Evolutionary conservation across 1,140 invertebrate genomes (phyloP).

Genomic region (Holotrichia oblita): DNA sequence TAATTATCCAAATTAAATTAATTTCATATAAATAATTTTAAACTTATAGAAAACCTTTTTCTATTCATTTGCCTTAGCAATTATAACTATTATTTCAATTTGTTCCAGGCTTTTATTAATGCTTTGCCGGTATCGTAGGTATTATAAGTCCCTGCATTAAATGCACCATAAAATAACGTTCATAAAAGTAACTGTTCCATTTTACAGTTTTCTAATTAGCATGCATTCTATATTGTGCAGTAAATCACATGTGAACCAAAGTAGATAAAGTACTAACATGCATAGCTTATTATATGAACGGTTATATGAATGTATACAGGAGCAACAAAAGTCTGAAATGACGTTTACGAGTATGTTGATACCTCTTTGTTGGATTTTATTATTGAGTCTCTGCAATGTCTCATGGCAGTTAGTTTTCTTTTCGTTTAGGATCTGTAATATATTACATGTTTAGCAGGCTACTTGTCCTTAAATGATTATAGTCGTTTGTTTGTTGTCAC

Average conservation of each 20-base stretch:
- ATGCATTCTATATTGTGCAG: background rate
- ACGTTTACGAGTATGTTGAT: too few relatives aligned
- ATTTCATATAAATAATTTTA: background rate
- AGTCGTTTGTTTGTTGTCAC: too few relatives aligned
- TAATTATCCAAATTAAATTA: background rate
- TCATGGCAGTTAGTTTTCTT: too few relatives aligned
- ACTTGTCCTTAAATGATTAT: too few relatives aligned
- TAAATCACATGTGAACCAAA: conserved; percentile 9
- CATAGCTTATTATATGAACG: background rate
- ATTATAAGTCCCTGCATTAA: background rate
- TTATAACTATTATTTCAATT: background rate
- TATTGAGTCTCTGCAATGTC: too few relatives aligned
- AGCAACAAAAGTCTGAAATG: too few relatives aligned
- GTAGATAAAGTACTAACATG: conserved; percentile 11
- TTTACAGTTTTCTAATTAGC: conserved; percentile 30
- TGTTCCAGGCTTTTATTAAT: background rate
- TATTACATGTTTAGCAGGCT: too few relatives aligned
- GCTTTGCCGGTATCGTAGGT: background rate
- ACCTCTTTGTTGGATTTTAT: too few relatives aligned
- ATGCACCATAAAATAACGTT: background rate
- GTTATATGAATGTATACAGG: background rate
- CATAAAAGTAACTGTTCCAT: background rate
- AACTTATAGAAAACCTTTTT: background rate
- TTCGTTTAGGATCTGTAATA: too few relatives aligned
- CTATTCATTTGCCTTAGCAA: background rate